phyloP scores from a whole-genome alignment of 2,113 vertebrate species.

The Solea solea region DNA sequence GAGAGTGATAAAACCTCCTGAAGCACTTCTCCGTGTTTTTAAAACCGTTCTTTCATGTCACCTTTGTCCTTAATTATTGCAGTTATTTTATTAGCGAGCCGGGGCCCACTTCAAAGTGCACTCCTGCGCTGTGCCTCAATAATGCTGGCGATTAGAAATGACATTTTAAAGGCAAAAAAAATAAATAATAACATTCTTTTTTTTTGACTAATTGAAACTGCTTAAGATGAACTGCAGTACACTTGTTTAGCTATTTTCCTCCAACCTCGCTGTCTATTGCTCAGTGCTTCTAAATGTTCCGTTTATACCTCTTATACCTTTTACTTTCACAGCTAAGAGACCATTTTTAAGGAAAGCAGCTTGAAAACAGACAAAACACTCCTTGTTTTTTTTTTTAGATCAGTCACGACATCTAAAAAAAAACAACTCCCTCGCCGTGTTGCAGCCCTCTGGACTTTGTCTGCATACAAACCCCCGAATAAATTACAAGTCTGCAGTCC shows the following conservation, averaged over 20 bases:
- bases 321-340: conserved; percentile 20
- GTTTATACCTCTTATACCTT: conserved; percentile 9
- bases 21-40: conserved; percentile 1
- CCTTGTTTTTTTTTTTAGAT: conserved; percentile 27
- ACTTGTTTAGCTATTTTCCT: not conserved
- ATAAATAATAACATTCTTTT: too few species aligned
- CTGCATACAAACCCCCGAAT: conserved; percentile 22
- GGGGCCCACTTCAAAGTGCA: conserved; percentile 36
- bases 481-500: conserved; percentile 34
- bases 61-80: conserved; percentile 39
- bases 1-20: conserved; percentile 7
- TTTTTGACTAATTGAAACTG: conserved; percentile 53
- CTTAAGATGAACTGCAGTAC: conserved; percentile 17
- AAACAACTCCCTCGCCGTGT: conserved; percentile 21
- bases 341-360: conserved; percentile 23
- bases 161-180: conserved; percentile 62
- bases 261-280: not conserved
- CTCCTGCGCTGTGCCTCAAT: conserved; percentile 16
- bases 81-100: conserved; percentile 37
- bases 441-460: conserved; percentile 22
- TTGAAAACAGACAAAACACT: conserved; percentile 34
- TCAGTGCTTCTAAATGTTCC: not conserved
- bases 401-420: conserved; percentile 65
- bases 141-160: conserved; percentile 60
- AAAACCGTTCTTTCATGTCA: conserved; percentile 35